Conservation (phyloP, 37 sponge, comb jelly and placozoan species). For the Chondrilla cf. caribensis region DNA sequence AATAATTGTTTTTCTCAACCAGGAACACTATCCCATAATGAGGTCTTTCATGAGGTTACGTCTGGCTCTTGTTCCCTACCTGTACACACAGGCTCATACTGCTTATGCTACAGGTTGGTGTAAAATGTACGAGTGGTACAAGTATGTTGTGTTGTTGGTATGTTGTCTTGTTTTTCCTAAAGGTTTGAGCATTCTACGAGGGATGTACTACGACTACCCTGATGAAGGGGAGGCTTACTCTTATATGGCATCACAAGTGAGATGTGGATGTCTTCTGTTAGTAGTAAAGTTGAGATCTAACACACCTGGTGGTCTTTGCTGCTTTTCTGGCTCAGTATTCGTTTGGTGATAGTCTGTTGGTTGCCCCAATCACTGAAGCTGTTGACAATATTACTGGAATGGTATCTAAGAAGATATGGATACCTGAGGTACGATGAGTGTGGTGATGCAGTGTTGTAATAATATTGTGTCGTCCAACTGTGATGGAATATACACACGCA, state of each 20-base stretch:
- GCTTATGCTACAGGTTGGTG: conserved; percentile 64
- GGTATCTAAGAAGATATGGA: conserved; percentile 40
- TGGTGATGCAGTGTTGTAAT: too few relatives aligned
- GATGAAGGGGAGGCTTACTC: conserved; percentile 48
- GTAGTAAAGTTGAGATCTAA: background rate
- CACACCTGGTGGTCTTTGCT: background rate
- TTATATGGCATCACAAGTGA: conserved; percentile 18
- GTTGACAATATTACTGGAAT: conserved; percentile 31
- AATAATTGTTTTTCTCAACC: too few relatives aligned
- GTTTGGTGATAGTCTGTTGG: conserved; percentile 49
- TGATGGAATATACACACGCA: too few relatives aligned
- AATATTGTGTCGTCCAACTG: too few relatives aligned
- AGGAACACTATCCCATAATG: conserved; percentile 63
- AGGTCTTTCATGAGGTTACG: conserved; percentile 37
- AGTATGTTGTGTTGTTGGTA: background rate
- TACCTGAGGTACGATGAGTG: conserved; percentile 38
- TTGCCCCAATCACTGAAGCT: conserved; percentile 43
- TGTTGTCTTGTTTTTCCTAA: background rate
- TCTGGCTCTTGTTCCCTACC: conserved; percentile 62
- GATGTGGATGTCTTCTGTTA: background rate
- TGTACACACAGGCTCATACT: conserved; percentile 53
- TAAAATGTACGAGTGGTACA: background rate
- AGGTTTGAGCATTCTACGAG: conserved; percentile 60
- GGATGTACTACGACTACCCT: conserved; percentile 72
- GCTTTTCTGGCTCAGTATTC: conserved; percentile 29